A percentile compares a stretch with the other conserved stretches of the same genome.
Evolutionary conservation across 2,797 vertebrate species (phyloP).

Genomic region (Phoxinus dragarum): DNA sequence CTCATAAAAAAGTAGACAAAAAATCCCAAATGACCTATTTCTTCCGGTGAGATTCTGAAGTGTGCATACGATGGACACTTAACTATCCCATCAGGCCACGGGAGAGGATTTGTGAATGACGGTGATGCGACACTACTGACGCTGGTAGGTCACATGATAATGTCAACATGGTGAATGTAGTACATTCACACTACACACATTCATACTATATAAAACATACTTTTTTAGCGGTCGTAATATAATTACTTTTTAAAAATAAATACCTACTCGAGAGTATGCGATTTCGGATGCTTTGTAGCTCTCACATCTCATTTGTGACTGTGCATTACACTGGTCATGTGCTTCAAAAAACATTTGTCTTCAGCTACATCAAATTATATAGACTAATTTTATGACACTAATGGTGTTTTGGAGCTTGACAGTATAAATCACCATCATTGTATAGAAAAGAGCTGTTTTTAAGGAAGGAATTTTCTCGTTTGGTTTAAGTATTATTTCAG

Average conservation of each 20-base stretch:
- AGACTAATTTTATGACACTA: background rate
- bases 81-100: too few relatives aligned
- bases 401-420: background rate
- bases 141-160: background rate
- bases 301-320: background rate
- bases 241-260: background rate
- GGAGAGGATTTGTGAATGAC: background rate
- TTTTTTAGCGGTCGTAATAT: background rate
- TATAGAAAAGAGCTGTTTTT: background rate
- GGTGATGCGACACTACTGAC: background rate
- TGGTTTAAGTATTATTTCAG: background rate
- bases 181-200: too few relatives aligned
- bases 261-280: background rate
- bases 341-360: background rate
- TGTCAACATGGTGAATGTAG: background rate
- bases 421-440: background rate
- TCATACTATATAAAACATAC: background rate
- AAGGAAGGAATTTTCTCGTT: too few relatives aligned
- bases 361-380: background rate
- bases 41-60: too few relatives aligned
- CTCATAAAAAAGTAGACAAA: background rate
- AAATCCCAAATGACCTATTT: too few relatives aligned
- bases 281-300: background rate
- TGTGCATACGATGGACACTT: too few relatives aligned
- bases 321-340: background rate